phyloP scores from a whole-genome alignment of 2,113 vertebrate genomes.

The Nothoprocta pentlandii region DNA sequence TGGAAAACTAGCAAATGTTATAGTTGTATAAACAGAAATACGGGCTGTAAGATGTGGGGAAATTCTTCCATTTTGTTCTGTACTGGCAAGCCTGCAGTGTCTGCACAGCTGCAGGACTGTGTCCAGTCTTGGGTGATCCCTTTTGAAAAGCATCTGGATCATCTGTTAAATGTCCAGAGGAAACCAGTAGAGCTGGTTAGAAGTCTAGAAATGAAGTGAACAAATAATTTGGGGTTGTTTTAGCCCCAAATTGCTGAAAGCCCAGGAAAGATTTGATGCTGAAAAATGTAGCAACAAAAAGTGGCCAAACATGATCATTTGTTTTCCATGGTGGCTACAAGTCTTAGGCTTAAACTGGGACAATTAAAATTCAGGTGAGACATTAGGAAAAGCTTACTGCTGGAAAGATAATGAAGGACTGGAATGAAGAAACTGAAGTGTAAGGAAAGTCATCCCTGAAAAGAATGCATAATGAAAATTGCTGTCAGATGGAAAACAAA shows the following conservation, averaged over 20 bases:
- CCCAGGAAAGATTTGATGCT: neutral
- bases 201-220: neutral
- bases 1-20: neutral
- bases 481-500: neutral
- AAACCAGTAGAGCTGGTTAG: neutral
- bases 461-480: neutral
- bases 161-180: neutral
- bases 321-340: neutral
- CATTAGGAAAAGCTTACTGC: neutral
- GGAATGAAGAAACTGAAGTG: neutral
- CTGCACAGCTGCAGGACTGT: neutral
- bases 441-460: neutral
- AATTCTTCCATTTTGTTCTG: neutral
- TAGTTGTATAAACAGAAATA: neutral
- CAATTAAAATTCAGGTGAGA: neutral
- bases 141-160: neutral
- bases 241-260: neutral
- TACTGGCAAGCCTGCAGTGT: rapidly evolving
- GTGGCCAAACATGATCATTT: neutral
- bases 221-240: neutral
- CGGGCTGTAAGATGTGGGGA: neutral
- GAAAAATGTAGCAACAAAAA: neutral
- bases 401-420: neutral
- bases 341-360: neutral
- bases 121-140: neutral